Conservation (phyloP, 2,888 invertebrate species). For the Pelosia muscerda region DNA sequence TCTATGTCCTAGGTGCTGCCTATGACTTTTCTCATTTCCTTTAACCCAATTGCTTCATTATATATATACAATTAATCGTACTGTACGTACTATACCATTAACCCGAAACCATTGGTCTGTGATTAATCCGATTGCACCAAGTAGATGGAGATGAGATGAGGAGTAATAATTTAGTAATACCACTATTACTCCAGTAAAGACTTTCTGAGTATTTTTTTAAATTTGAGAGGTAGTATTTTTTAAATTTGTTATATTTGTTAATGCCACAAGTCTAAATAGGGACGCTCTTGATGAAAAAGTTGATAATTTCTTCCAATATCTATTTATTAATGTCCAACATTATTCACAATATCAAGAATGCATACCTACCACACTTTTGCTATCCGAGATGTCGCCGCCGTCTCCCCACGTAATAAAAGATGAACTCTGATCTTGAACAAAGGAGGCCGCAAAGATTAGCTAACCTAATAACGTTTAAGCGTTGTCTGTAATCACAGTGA, state of each 20-base stretch:
- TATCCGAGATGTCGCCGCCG: slow-evolving; percentile 14
- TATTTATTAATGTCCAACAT: neutral
- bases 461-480: slow-evolving; percentile 49
- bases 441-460: slow-evolving; percentile 40
- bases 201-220: neutral
- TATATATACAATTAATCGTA: no score
- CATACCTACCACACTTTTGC: slow-evolving; percentile 7
- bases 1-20: no score
- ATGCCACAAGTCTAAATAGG: neutral
- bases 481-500: slow-evolving; percentile 44
- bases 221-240: neutral
- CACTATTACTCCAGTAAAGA: neutral
- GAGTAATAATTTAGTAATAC: no score
- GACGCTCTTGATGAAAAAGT: neutral
- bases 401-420: slow-evolving; percentile 27
- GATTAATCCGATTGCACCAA: no score
- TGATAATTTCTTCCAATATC: neutral
- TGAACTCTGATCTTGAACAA: slow-evolving; percentile 43
- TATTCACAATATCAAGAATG: slow-evolving; percentile 9
- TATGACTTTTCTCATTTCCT: no score
- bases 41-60: no score
- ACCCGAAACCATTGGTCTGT: no score
- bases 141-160: no score
- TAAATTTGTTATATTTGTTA: no score
- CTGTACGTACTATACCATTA: no score